Evolutionary conservation across 2,888 invertebrate genomes (phyloP), one percentile per base, ranked within the genome.

Genomic region (Epinotia nisella): DNA sequence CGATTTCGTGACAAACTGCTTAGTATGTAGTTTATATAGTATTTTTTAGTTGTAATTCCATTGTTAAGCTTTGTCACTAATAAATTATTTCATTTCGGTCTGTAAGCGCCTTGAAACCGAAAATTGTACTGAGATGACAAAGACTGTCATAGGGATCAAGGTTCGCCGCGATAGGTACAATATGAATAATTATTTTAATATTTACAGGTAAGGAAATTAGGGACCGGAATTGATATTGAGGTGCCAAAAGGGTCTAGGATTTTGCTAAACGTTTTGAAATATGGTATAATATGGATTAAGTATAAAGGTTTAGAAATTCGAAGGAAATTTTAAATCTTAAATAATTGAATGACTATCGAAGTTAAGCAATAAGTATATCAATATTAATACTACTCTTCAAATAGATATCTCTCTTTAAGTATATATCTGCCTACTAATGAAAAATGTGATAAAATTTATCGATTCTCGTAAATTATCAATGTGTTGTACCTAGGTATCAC

Each of bases 361-460:
- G 2, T 41, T 29, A 51, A 65, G 55, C 60, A 67, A 67, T 67
- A 67, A 64, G 2, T 13, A 60, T 19, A 60, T 19, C 41, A 59
- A 53, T 13, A 53, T 60, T 51, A 71, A 41, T n/a, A 49, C 49
- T 13, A 49, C 49, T 49, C 49, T n/a, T 49, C 5, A n/a, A n/a
- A n/a, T 4, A 7, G 7, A 5, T n/a, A 49, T 49, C 49, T 49
- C n/a, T 49, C 49, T n/a, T 41, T 41, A 41, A 41, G 3, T 41
- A n/a, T 49, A 13, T 29, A 39, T 51, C 29, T 60, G 41, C 41
- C n/a, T 55, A 66, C 19, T 15, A 35, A 53, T 51, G 19, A 58
- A 79, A 81, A 85, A 82, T 87, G 88, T 87, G 87, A 88, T 87
- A 88, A 83, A 82, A 77, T 78, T 81, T 77, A 82, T 78, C 83